phyloP scores from a whole-genome alignment of 2,888 invertebrate genomes.

The Euspilapteryx auroguttella region DNA sequence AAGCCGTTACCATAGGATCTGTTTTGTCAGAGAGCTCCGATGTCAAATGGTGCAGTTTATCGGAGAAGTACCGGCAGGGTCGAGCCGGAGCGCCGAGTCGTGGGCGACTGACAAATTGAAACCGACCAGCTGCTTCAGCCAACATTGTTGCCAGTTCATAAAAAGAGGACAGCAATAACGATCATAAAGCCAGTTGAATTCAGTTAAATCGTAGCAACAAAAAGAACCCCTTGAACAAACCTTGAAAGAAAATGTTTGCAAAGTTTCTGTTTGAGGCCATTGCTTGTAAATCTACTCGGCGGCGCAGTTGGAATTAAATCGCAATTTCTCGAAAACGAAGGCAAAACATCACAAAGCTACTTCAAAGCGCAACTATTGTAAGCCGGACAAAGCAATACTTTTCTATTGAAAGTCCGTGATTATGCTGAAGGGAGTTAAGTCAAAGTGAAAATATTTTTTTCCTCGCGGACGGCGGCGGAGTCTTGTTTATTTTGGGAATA shows the following conservation, averaged over 20 bases:
- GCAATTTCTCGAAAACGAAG: conserved; percentile 19
- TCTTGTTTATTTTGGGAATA: neutral
- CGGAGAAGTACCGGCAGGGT: conserved; percentile 5
- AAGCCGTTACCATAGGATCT: too few species aligned
- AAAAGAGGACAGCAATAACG: too few species aligned
- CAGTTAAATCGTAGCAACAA: too few species aligned
- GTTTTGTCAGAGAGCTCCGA: conserved; percentile 6
- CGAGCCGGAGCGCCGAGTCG: conserved; percentile 8
- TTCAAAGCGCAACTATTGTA: conserved; percentile 15
- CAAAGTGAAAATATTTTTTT: neutral
- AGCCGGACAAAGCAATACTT: conserved; percentile 10
- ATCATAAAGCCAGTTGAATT: too few species aligned
- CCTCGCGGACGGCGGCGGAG: too few species aligned
- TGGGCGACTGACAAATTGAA: conserved; percentile 23
- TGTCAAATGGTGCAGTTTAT: conserved; percentile 9
- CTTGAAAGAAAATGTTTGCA: conserved; percentile 3
- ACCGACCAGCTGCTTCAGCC: conserved; percentile 15
- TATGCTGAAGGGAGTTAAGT: neutral
- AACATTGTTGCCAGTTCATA: too few species aligned
- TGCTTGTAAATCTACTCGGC: conserved; percentile 3
- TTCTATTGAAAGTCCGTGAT: conserved; percentile 1
- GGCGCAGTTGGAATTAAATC: conserved; percentile 15
- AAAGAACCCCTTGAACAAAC: too few species aligned
- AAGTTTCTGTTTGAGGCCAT: conserved; percentile 3
- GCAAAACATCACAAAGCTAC: conserved; percentile 31